A percentile compares a stretch with the other conserved stretches of the same genome.
These are phyloP conservation scores for Aurelia coerulea DNA, from an alignment of 30 jellyfish, hydroid and myxozoan species.

Conservation along the genomic window DNA sequence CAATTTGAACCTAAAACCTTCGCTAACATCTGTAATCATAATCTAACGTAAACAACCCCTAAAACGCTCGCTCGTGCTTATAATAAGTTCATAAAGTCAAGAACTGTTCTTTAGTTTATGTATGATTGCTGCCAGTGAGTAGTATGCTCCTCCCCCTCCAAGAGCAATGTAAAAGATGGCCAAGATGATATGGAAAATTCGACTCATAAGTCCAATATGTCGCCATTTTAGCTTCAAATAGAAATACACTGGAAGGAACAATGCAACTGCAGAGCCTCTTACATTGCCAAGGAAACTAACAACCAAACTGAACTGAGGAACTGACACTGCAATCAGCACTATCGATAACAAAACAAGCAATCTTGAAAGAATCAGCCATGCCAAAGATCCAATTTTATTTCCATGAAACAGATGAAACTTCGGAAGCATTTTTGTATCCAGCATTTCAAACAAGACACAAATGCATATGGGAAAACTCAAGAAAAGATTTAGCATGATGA, in stretches of 20 bases:
- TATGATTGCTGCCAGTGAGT: slow-evolving; percentile 41
- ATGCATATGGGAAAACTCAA: slow-evolving; percentile 53
- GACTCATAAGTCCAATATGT: slow-evolving; percentile 6
- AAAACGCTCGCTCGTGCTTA: too few relatives aligned
- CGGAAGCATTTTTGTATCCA: slow-evolving; percentile 59
- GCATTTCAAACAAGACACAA: slow-evolving; percentile 81
- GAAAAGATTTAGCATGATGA: slow-evolving; percentile 28
- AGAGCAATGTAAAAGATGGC: slow-evolving; percentile 2
- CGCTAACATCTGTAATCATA: too few relatives aligned
- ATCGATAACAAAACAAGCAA: slow-evolving; percentile 23
- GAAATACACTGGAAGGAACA: slow-evolving; percentile 63
- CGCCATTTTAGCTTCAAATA: slow-evolving; percentile 48
- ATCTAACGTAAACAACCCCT: too few relatives aligned
- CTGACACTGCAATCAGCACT: slow-evolving; percentile 58
- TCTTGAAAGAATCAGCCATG: slow-evolving; percentile 67
- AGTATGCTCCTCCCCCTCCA: slow-evolving; percentile 68
- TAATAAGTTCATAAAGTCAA: too few relatives aligned
- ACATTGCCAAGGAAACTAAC: slow-evolving; percentile 75
- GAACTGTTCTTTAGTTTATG: not conserved
- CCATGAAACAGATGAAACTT: slow-evolving; percentile 10
- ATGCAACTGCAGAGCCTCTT: slow-evolving; percentile 57
- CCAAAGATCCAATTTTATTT: not conserved
- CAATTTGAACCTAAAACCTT: too few relatives aligned
- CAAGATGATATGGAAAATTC: slow-evolving; percentile 27
- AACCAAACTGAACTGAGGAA: slow-evolving; percentile 77